phyloP scores from a whole-genome alignment of 1,140 invertebrate genomes.

The Thaumetopoea pityocampa region DNA sequence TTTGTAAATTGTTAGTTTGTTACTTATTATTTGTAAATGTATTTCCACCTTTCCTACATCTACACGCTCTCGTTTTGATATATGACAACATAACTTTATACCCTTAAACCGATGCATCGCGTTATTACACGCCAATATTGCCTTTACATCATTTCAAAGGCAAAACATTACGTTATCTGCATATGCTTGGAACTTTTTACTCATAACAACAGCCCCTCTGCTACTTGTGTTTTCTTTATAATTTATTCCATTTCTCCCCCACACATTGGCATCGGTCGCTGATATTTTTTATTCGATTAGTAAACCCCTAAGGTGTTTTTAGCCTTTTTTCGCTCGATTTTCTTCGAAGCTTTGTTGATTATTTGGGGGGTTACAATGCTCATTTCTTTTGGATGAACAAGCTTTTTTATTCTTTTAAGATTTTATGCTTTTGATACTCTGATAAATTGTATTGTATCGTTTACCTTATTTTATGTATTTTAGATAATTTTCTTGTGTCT shows the following conservation, averaged over 20 bases:
- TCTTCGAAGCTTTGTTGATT: conserved; percentile 75
- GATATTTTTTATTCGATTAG: conserved; percentile 79
- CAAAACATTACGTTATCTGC: conserved; percentile 40
- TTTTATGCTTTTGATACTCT: no score
- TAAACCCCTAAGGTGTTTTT: conserved; percentile 77
- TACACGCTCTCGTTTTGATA: no score
- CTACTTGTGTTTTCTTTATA: conserved; percentile 73
- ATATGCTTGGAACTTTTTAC: conserved; percentile 56
- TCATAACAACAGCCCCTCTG: conserved; percentile 58
- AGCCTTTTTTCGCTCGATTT: conserved; percentile 76
- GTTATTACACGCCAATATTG: conserved; percentile 36
- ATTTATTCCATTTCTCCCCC: conserved; percentile 74
- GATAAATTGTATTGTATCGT: no score
- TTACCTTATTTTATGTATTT: no score
- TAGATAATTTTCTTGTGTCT: no score
- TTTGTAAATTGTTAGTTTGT: no score
- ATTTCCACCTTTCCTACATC: no score
- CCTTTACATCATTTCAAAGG: conserved; percentile 38
- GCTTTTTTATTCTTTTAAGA: conserved; percentile 58
- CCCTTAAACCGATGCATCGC: conserved; percentile 12
- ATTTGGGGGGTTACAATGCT: conserved; percentile 67
- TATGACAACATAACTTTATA: conserved; percentile 5
- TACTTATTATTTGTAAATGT: no score
- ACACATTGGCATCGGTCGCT: conserved; percentile 72
- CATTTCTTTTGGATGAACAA: conserved; percentile 71